These are phyloP conservation scores for Syngnathus scovelli DNA, from an alignment of 2,113 vertebrate genomes.

Conservation along the genomic window DNA sequence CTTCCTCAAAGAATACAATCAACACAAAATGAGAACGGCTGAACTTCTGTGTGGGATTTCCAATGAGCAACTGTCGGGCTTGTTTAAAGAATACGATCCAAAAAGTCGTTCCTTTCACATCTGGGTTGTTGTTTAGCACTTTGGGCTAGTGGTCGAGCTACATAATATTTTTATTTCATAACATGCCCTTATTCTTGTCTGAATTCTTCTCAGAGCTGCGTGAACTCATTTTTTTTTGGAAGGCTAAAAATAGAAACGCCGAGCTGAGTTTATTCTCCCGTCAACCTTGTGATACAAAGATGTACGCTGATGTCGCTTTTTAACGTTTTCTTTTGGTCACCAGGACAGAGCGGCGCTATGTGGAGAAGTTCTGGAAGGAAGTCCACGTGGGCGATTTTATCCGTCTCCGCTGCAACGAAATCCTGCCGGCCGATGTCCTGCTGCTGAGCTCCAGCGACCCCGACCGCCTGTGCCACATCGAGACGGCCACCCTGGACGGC, in stretches of 20 bases:
- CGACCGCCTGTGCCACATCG: slow-evolving; percentile 90
- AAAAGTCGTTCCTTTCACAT: too few species aligned
- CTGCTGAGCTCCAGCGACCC: slow-evolving; percentile 93
- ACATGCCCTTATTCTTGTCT: background rate
- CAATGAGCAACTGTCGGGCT: background rate
- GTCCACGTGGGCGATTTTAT: slow-evolving; percentile 90
- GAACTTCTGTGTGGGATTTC: background rate
- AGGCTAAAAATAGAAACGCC: slow-evolving; percentile 14
- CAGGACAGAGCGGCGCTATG: slow-evolving; percentile 80
- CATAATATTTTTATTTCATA: background rate
- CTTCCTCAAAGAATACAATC: background rate
- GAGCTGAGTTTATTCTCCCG: background rate
- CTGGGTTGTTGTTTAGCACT: background rate
- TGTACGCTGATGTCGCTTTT: background rate
- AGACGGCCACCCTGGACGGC: slow-evolving; percentile 95
- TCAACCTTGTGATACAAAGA: background rate
- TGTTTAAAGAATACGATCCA: background rate
- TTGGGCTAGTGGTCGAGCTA: background rate
- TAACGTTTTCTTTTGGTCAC: background rate
- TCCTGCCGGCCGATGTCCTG: slow-evolving; percentile 90
- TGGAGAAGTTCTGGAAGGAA: slow-evolving; percentile 92
- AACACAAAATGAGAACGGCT: background rate
- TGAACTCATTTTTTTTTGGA: slow-evolving; percentile 1
- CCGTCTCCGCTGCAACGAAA: slow-evolving; percentile 89
- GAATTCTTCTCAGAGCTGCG: background rate